phyloP scores from a whole-genome alignment of 2,888 invertebrate genomes.

The Phasia obesa region DNA sequence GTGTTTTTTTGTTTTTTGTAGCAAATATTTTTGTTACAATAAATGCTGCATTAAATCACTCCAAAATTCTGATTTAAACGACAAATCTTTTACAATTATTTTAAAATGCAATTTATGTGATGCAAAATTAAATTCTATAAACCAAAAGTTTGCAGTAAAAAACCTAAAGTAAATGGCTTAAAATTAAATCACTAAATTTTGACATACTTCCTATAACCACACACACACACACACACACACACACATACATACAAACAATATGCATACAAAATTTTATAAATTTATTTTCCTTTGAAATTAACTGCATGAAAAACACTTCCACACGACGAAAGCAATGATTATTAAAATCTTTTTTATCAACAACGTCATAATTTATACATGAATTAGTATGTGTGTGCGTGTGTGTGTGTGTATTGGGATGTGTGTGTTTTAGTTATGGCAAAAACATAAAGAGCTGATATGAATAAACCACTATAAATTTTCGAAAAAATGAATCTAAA shows the following conservation, averaged over 20 bases:
- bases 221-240: background rate
- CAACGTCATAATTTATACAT: constrained; percentile 66
- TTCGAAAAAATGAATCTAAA: constrained; percentile 25
- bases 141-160: background rate
- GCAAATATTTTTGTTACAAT: no score
- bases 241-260: background rate
- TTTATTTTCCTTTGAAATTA: constrained; percentile 50
- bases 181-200: constrained; percentile 38
- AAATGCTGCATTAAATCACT: no score
- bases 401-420: background rate
- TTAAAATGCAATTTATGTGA: background rate
- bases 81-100: no score
- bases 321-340: constrained; percentile 62
- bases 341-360: constrained; percentile 69
- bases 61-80: background rate
- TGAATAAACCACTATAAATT: constrained; percentile 70
- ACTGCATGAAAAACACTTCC: constrained; percentile 42
- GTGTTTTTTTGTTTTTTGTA: no score
- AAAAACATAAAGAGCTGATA: constrained; percentile 52
- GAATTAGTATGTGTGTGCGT: constrained; percentile 3
- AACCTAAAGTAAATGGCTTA: constrained; percentile 21
- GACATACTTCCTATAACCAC: constrained; percentile 9
- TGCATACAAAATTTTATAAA: constrained; percentile 16
- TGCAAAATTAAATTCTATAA: background rate
- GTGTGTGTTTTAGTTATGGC: constrained; percentile 6